These are phyloP conservation scores for Neoascia interrupta DNA, from an alignment of 2,888 invertebrate genomes.

Conservation along the genomic window DNA sequence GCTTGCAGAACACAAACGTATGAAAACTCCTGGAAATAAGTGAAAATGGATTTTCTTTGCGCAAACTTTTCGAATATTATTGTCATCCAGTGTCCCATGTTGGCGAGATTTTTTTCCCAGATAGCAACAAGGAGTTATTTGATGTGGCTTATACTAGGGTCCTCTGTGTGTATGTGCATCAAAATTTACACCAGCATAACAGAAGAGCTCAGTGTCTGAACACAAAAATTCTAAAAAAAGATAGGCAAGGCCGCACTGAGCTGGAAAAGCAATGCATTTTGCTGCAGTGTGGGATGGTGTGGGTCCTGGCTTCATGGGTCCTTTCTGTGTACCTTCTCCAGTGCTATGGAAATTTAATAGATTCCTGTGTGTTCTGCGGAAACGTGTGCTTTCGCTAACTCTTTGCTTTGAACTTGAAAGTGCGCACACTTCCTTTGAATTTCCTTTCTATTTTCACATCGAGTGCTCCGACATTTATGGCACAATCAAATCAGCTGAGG, in stretches of 20 bases:
- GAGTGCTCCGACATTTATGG: constrained; percentile 25
- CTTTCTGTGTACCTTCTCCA: constrained; percentile 20
- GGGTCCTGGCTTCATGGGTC: no score
- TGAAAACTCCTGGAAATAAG: constrained; percentile 48
- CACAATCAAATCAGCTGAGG: constrained; percentile 47
- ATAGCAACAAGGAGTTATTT: constrained; percentile 45
- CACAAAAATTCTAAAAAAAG: background rate
- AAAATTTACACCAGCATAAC: constrained; percentile 9
- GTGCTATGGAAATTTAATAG: constrained; percentile 70
- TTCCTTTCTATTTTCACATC: constrained; percentile 18
- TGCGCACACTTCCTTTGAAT: constrained; percentile 31
- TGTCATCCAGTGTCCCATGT: constrained; percentile 30
- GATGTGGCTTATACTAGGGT: constrained; percentile 9
- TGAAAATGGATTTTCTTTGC: constrained; percentile 63
- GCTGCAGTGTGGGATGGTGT: no score
- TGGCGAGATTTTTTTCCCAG: constrained; percentile 13
- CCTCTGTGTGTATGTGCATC: constrained; percentile 4
- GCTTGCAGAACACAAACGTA: constrained; percentile 21
- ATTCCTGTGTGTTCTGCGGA: constrained; percentile 18
- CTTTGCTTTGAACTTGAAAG: constrained; percentile 38
- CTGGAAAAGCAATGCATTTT: constrained; percentile 16
- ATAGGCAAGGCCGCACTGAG: constrained; percentile 13
- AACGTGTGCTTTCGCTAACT: background rate
- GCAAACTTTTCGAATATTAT: constrained; percentile 63
- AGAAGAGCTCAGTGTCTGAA: constrained; percentile 5